Evolutionary conservation across 2,113 vertebrate species (phyloP).

Genomic region (Verasper variegatus): DNA sequence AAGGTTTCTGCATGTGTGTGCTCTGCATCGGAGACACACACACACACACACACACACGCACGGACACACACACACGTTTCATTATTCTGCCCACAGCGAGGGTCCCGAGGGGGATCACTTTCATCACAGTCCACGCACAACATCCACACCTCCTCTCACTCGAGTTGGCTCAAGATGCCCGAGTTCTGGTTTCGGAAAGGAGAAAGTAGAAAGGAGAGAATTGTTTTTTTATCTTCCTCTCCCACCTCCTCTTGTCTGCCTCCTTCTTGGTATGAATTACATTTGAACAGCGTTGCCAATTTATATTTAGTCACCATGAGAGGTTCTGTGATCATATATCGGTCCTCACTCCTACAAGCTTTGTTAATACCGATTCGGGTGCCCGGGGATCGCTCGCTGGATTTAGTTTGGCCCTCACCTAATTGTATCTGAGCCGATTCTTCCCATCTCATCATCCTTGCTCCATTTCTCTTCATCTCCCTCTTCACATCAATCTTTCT

Average conservation of each 20-base stretch:
- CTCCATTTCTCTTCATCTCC: slow-evolving; percentile 62
- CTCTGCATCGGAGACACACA: slow-evolving; percentile 10
- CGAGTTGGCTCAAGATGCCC: slow-evolving; percentile 6
- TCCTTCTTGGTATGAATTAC: slow-evolving; percentile 22
- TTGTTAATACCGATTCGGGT: slow-evolving; percentile 54
- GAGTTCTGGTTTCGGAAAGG: neutral
- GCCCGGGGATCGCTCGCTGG: slow-evolving; percentile 60
- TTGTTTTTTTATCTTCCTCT: neutral
- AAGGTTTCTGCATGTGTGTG: neutral
- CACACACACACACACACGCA: slow-evolving; percentile 30
- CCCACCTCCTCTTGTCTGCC: neutral
- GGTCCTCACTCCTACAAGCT: slow-evolving; percentile 35
- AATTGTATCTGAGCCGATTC: slow-evolving; percentile 57
- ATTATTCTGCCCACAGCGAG: slow-evolving; percentile 37
- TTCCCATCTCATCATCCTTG: slow-evolving; percentile 62
- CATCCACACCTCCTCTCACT: slow-evolving; percentile 28
- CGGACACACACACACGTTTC: slow-evolving; percentile 30
- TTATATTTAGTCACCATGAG: slow-evolving; percentile 60
- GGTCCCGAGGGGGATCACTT: slow-evolving; percentile 34
- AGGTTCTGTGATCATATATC: slow-evolving; percentile 30
- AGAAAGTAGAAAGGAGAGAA: neutral
- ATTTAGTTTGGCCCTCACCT: slow-evolving; percentile 62
- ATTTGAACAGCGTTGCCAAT: slow-evolving; percentile 24
- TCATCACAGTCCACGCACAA: slow-evolving; percentile 45
- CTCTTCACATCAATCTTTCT: slow-evolving; percentile 35